phyloP scores from a whole-genome alignment of 1,140 invertebrate species.

The Hestina assimilis region DNA sequence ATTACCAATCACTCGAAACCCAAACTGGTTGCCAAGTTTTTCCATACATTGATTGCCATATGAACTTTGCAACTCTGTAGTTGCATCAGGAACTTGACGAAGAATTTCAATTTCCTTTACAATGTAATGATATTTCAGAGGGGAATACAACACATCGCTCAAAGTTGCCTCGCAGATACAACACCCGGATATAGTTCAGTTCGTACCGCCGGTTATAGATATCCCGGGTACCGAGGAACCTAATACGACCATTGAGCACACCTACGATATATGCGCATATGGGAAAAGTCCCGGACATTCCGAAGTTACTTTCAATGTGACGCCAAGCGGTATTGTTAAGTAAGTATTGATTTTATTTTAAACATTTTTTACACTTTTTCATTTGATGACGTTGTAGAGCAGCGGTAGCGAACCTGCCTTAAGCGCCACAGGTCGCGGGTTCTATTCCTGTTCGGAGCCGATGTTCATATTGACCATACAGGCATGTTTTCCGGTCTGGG shows the following conservation, averaged over 20 bases:
- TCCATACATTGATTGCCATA: too few species aligned
- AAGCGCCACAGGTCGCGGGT: too few species aligned
- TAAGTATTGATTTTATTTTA: constrained; percentile 49
- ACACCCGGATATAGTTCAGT: constrained; percentile 66
- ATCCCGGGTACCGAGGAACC: constrained; percentile 46
- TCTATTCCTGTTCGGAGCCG: too few species aligned
- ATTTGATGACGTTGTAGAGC: too few species aligned
- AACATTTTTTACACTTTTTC: background rate
- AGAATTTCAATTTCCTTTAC: too few species aligned
- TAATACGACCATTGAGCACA: constrained; percentile 39
- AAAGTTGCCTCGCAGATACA: constrained; percentile 55
- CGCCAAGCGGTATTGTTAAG: constrained; percentile 67
- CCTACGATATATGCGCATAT: constrained; percentile 77
- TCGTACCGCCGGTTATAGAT: constrained; percentile 48
- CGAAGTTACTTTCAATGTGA: constrained; percentile 78
- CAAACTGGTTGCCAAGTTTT: too few species aligned
- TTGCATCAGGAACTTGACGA: too few species aligned
- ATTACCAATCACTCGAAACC: too few species aligned
- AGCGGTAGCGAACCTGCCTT: too few species aligned
- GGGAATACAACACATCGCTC: constrained; percentile 53
- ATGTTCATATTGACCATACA: too few species aligned
- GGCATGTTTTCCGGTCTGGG: too few species aligned
- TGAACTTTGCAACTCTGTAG: too few species aligned
- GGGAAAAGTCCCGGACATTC: constrained; percentile 80
- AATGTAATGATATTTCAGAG: constrained; percentile 44